Conservation (phyloP, 2,113 vertebrate species). For the Phodopus roborovskii region DNA sequence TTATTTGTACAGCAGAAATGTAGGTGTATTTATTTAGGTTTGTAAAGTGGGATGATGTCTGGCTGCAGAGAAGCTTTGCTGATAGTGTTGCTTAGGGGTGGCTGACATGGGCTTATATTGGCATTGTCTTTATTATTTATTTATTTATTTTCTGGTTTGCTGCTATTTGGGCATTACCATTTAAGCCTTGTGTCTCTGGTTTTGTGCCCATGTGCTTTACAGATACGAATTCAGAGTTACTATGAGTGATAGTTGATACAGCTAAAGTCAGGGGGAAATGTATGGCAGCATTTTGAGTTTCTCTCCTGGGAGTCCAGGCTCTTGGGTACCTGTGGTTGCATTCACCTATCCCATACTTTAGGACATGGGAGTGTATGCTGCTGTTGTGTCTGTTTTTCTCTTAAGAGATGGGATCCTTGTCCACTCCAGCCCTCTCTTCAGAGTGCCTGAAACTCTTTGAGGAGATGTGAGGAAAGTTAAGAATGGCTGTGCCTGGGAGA, state of each 20-base stretch:
- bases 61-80: too few relatives aligned
- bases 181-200: not conserved
- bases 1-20: not conserved
- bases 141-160: not conserved
- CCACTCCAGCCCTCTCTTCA: fast-evolving
- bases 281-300: not conserved
- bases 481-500: not conserved
- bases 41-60: not conserved
- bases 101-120: not conserved
- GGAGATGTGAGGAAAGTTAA: not conserved
- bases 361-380: not conserved
- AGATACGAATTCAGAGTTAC: not conserved
- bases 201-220: not conserved
- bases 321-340: not conserved
- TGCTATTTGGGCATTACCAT: not conserved
- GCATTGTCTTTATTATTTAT: not conserved
- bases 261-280: not conserved
- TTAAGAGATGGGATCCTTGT: not conserved
- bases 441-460: not conserved
- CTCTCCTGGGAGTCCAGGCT: not conserved
- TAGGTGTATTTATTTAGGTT: not conserved
- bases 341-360: not conserved
- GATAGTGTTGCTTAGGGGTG: not conserved
- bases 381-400: not conserved
- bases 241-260: not conserved